Base-by-base conservation (phyloP, 2,797 vertebrate species). In the Sebastes glaucus region DNA sequence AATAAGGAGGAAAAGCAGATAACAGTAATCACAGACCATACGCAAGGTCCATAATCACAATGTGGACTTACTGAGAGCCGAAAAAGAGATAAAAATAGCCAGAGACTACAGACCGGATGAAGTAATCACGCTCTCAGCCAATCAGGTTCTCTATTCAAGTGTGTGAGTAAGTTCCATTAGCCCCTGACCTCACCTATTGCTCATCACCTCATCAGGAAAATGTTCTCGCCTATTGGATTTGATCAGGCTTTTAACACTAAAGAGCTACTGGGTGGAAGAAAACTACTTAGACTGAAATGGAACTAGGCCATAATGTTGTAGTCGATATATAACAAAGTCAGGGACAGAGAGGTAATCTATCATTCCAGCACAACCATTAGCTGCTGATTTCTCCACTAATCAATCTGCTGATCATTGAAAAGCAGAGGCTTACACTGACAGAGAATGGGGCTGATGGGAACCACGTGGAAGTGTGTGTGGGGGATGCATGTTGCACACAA, bases 231-330 rank as follows among this genome's bases (percentile, higher is more conserved):
- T 60, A 88, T 86, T 83, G 77, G 85, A 90, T 92, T 89, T 82
- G 73, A 80, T 77, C 66, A 49, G 78, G 92, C 92, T 92, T 92
- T 93, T 88, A 92, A 80, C 87, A 80, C 78, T 55, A 64, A 85
- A 88, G 83, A 79, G 86, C 85, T 78, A 18, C 81, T 42, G 69
- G 71, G 72, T 82, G 78, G 78, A 89, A 82, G 80, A 76, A 71
- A 32, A 87, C 86, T 81, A 89, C 86, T 89, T 68, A 76, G 85
- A 82, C 79, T 71, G 76, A 88, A 91, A 88, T 87, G 88, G 88
- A 93, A 92, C 74, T 56, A 77, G 84, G 87, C 83, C 89, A 88
- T 93, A 88, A 93, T 91, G 91, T 83, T 87, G 87, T n/a, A 76
- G 89, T 92, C 83, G 25, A 90, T 93, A 91, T 73, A 83, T 86